Evolutionary conservation across 1,140 invertebrate genomes (phyloP), one percentile per base, ranked within the genome.

Genomic region (Rhizoglyphus robini): DNA sequence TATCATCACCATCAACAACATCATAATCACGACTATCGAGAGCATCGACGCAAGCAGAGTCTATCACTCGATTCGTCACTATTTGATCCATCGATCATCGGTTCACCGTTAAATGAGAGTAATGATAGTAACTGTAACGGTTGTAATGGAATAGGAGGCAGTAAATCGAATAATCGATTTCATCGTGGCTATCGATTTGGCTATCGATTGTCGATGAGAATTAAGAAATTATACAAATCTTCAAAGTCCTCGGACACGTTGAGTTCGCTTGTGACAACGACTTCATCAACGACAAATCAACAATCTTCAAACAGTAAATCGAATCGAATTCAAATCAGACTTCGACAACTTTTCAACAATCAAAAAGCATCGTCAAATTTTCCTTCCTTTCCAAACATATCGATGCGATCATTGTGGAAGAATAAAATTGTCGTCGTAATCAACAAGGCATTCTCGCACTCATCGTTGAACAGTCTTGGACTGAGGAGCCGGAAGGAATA

Each of bases 391-490:
- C 63, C 1, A 41, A 59, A 0, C 62, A 66, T 32, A 23, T 41
- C 36, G 36, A 41, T 41, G 8, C 65, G 13, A 54, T 69, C 57
- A 67, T 63, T 31, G 25, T 69, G 41, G 66, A 65, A n/a, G 64
- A 49, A 46, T 64, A 60, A 8, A 51, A 68, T 31, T 48, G 49
- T 29, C 60, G 49, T 18, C 62, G 69, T 18, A 41, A 63, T 23
- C 58, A 38, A 8, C 68, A 70, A 36, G 66, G 59, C 30, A 63
- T 48, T 29, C 48, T 69, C n/a, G 66, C 66, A 62, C 68, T 65
- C 66, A 68, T 69, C 38, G 69, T 68, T 62, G 49, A 68, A 13
- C 69, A 69, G 41, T 36, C 65, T 15, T 63, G 65, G 34, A 65
- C 66, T 32, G 64, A 68, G 29, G 66, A 64, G 13, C 69, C 68